phyloP scores from a whole-genome alignment of 2,113 vertebrate genomes.

The Etia nguti region DNA sequence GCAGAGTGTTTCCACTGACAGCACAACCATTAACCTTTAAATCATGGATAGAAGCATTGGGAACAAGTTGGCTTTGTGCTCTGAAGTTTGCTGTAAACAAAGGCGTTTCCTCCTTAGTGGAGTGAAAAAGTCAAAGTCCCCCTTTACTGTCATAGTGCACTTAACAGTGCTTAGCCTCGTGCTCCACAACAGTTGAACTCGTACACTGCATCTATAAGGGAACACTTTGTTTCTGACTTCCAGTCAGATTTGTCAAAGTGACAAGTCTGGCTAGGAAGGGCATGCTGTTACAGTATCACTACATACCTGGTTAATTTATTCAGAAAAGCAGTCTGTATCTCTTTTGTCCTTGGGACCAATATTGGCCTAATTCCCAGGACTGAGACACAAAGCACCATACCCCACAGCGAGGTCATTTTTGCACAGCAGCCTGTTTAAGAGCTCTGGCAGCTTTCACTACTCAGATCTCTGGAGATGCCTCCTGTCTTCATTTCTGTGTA shows the following conservation, averaged over 20 bases:
- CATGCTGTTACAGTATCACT: neutral
- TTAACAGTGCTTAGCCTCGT: neutral
- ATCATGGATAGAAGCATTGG: neutral
- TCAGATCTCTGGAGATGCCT: neutral
- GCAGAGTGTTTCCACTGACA: neutral
- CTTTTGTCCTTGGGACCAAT: neutral
- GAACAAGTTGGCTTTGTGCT: neutral
- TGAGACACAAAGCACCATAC: neutral
- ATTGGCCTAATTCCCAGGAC: neutral
- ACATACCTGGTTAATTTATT: neutral
- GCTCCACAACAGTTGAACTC: neutral
- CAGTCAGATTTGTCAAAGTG: neutral
- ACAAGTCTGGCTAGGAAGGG: neutral
- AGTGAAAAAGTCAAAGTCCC: constrained; percentile 5
- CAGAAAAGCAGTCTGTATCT: neutral
- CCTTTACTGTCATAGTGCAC: neutral
- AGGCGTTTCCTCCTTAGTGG: neutral
- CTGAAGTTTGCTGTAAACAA: neutral
- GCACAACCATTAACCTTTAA: neutral
- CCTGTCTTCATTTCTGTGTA: neutral
- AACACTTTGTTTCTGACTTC: neutral
- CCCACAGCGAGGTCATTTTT: constrained; percentile 3
- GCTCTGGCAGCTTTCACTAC: neutral
- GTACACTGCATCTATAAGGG: neutral
- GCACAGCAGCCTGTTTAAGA: neutral